These are phyloP conservation scores for Ptychodera flava DNA, from an alignment of 35 echinoderm and acorn worm species.

Conservation along the genomic window DNA sequence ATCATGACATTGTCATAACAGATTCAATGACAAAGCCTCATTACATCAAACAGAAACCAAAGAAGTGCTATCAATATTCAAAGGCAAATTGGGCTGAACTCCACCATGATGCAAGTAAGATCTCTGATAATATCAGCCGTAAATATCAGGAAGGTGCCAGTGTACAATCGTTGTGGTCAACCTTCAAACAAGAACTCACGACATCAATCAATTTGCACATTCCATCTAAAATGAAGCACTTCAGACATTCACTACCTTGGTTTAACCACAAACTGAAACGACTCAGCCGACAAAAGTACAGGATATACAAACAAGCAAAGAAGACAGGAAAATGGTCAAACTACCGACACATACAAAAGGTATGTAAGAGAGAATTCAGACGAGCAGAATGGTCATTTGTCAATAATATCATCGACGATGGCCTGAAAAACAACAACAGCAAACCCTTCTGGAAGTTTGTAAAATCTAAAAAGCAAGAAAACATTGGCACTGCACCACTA, in stretches of 20 bases:
- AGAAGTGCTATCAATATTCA: conserved; percentile 10
- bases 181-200: conserved; percentile 3
- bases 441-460: conserved; percentile 32
- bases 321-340: neutral
- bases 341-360: neutral
- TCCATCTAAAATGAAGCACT: neutral
- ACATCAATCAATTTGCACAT: neutral
- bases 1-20: conserved; percentile 27
- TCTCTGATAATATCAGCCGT: conserved; percentile 7
- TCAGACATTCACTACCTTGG: conserved; percentile 15
- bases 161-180: conserved; percentile 3
- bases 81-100: conserved; percentile 17
- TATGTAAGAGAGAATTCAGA: neutral
- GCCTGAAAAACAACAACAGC: neutral
- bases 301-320: conserved; percentile 11
- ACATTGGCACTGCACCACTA: conserved; percentile 2
- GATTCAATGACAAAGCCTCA: conserved; percentile 3
- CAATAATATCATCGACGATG: neutral
- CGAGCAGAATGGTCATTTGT: neutral
- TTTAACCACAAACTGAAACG: conserved; percentile 3
- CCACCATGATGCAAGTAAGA: neutral
- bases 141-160: neutral
- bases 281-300: neutral
- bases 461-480: neutral
- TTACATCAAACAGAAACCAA: conserved; percentile 16